These are phyloP conservation scores for Helicorthomorpha holstii DNA, from an alignment of 1,140 invertebrate species.

Conservation along the genomic window DNA sequence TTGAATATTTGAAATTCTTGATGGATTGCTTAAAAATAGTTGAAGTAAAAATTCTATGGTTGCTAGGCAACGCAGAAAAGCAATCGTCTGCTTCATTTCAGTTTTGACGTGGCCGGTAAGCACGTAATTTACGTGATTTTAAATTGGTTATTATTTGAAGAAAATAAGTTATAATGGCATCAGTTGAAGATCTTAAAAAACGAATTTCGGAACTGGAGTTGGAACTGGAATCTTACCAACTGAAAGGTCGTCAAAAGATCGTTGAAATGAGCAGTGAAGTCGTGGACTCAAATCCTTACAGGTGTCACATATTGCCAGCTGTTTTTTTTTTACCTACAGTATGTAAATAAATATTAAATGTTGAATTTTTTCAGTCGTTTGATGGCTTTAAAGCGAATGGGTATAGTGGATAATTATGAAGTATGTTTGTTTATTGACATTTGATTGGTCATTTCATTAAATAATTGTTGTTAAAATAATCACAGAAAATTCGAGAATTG, in stretches of 20 bases:
- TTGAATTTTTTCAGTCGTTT: slow-evolving; percentile 48
- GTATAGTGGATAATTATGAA: slow-evolving; percentile 97
- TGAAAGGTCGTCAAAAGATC: slow-evolving; percentile 49
- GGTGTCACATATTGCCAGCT: slow-evolving; percentile 32
- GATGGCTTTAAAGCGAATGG: slow-evolving; percentile 98
- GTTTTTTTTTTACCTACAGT: not conserved
- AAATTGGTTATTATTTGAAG: no score
- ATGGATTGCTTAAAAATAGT: no score
- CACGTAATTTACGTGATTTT: no score
- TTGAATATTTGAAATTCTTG: no score
- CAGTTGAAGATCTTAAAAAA: no score
- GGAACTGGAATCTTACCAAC: no score
- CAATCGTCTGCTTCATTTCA: no score
- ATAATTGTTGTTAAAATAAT: slow-evolving; percentile 8
- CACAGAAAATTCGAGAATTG: slow-evolving; percentile 61
- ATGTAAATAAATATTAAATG: slow-evolving; percentile 1
- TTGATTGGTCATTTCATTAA: slow-evolving; percentile 7
- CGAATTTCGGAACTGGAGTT: no score
- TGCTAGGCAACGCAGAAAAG: no score
- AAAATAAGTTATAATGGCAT: no score
- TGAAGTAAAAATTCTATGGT: no score
- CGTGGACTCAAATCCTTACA: slow-evolving; percentile 98
- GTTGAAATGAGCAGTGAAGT: slow-evolving; percentile 72
- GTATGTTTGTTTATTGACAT: slow-evolving; percentile 15
- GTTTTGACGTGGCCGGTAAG: no score